A percentile compares a stretch with the other conserved stretches of the same genome.
These are phyloP conservation scores for Sphenodon punctatus DNA, from an alignment of 2,797 vertebrate genomes.

Conservation along the genomic window DNA sequence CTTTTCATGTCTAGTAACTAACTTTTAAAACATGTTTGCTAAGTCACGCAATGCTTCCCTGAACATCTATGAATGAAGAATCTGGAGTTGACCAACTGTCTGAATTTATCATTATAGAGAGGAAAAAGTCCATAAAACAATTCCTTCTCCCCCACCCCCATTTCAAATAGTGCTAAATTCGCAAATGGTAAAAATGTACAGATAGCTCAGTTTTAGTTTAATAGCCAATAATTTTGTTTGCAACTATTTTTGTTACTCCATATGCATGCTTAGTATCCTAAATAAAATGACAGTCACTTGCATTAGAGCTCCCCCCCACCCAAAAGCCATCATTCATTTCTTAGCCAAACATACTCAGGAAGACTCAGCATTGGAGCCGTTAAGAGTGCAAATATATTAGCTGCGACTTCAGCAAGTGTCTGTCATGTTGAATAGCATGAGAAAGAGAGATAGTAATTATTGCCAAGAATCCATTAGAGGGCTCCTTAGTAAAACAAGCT, in stretches of 20 bases:
- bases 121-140: conserved; percentile 29
- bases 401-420: conserved; percentile 80
- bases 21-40: background rate
- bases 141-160: background rate
- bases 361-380: conserved; percentile 72
- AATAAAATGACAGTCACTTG: conserved; percentile 52
- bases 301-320: conserved; percentile 49
- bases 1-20: too few relatives aligned
- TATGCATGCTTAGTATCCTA: conserved; percentile 54
- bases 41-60: background rate
- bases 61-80: background rate
- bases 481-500: conserved; percentile 88
- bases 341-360: conserved; percentile 72
- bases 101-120: conserved; percentile 24
- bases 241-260: too few relatives aligned
- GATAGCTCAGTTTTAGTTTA: conserved; percentile 37
- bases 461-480: conserved; percentile 85
- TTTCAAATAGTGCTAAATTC: conserved; percentile 29
- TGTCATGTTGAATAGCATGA: conserved; percentile 87
- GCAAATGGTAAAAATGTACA: conserved; percentile 30
- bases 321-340: conserved; percentile 71
- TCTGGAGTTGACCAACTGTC: background rate
- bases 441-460: conserved; percentile 88
- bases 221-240: conserved; percentile 31
- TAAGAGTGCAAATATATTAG: conserved; percentile 86